Percentiles rank a stretch among this genome's conserved stretches.
Conservation (phyloP, 2,888 invertebrate genomes). For the Drosophila basisetae region DNA sequence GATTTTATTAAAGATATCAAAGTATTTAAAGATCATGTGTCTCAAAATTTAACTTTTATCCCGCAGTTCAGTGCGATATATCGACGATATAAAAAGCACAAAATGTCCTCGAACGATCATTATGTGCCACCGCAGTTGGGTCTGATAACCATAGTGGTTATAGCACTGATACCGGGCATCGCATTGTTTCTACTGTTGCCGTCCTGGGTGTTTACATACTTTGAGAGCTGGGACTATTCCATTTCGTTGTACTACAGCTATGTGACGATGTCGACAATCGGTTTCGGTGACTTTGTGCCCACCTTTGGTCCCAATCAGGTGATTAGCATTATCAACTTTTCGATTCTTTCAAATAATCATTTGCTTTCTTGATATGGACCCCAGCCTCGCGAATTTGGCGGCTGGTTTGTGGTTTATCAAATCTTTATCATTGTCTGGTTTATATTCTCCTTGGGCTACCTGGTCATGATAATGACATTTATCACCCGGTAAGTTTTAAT, state of each 20-base stretch:
- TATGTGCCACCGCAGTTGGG: slow-evolving; percentile 90
- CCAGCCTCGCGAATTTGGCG: slow-evolving; percentile 86
- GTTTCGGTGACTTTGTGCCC: slow-evolving; percentile 97
- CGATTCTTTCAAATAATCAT: not conserved
- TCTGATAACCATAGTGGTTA: slow-evolving; percentile 91
- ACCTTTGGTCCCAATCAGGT: slow-evolving; percentile 85
- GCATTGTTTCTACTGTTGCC: slow-evolving; percentile 94
- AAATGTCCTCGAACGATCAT: slow-evolving; percentile 87
- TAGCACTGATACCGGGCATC: slow-evolving; percentile 95
- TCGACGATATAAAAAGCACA: slow-evolving; percentile 91
- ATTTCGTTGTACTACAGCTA: slow-evolving; percentile 95
- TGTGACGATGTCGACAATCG: slow-evolving; percentile 94
- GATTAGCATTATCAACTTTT: not conserved
- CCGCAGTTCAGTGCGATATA: slow-evolving; percentile 91
- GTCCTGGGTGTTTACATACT: slow-evolving; percentile 92
- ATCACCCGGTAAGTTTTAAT: slow-evolving; percentile 87
- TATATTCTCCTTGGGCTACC: slow-evolving; percentile 95
- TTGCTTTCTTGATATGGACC: slow-evolving; percentile 57
- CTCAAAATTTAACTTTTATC: too few relatives aligned
- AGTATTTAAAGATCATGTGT: not conserved
- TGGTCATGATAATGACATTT: slow-evolving; percentile 95
- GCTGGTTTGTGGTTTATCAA: slow-evolving; percentile 90
- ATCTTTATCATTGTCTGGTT: slow-evolving; percentile 94
- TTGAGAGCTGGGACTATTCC: slow-evolving; percentile 94
- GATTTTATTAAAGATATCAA: not conserved